These are phyloP conservation scores for Drosophila sulfurigaster DNA, from an alignment of 1,140 invertebrate species.

Conservation along the genomic window DNA sequence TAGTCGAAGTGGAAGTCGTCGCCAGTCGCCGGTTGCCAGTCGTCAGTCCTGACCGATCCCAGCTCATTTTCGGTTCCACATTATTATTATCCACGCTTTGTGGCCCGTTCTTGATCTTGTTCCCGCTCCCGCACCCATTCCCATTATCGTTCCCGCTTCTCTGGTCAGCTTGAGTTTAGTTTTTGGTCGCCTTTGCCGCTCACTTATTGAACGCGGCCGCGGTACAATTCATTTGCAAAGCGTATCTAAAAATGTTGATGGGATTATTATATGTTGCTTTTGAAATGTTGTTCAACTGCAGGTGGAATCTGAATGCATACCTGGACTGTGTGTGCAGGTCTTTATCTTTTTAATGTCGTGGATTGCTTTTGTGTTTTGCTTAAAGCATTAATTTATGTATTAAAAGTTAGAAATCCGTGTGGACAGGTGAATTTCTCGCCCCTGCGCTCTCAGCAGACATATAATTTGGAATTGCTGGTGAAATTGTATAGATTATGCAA, in stretches of 20 bases:
- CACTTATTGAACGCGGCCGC: constrained; percentile 47
- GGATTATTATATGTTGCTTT: constrained; percentile 81
- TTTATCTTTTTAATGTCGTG: constrained; percentile 76
- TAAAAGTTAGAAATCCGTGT: constrained; percentile 83
- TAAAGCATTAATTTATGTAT: constrained; percentile 79
- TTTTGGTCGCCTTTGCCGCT: constrained; percentile 47
- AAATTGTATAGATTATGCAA: constrained; percentile 53
- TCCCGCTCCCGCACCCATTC: constrained; percentile 4
- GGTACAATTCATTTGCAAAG: constrained; percentile 82
- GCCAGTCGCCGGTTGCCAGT: constrained; percentile 32
- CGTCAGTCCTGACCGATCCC: constrained; percentile 52
- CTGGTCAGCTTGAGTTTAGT: constrained; percentile 45
- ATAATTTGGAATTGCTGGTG: constrained; percentile 55
- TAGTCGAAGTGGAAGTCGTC: constrained; percentile 22
- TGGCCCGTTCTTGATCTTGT: constrained; percentile 2
- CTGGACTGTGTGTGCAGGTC: constrained; percentile 38
- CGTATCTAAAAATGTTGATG: constrained; percentile 83
- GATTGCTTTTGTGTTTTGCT: constrained; percentile 70
- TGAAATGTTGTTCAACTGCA: constrained; percentile 60
- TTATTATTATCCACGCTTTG: constrained; percentile 80
- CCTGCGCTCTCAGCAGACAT: constrained; percentile 36
- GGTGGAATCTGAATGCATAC: constrained; percentile 68
- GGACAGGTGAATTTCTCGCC: constrained; percentile 72
- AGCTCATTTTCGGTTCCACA: constrained; percentile 80
- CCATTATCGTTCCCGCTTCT: constrained; percentile 1